phyloP scores from a whole-genome alignment of 2,797 vertebrate genomes.

The Sphenopsis melanotis region DNA sequence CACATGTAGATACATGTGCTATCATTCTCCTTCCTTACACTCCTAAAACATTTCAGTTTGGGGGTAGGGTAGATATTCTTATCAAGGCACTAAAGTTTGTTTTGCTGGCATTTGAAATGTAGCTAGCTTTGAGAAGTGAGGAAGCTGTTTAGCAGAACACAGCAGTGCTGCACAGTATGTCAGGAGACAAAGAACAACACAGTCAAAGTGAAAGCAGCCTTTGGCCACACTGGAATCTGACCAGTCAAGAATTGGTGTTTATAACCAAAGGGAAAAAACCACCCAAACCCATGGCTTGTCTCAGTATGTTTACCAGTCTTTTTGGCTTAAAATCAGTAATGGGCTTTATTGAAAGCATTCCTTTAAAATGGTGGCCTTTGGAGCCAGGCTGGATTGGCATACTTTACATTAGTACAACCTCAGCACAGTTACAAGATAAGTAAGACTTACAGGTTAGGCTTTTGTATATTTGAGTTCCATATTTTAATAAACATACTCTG shows the following conservation, averaged over 20 bases:
- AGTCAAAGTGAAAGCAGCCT: background rate
- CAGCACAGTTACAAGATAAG: background rate
- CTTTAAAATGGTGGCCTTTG: background rate
- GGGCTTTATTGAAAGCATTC: background rate
- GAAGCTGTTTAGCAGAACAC: background rate
- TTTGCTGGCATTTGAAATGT: background rate
- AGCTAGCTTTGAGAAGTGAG: background rate
- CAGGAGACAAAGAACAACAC: background rate
- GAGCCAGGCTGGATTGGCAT: background rate
- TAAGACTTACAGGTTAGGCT: background rate
- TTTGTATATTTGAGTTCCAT: background rate
- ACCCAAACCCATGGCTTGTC: accelerated
- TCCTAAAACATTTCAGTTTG: background rate
- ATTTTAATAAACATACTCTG: background rate
- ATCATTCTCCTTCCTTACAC: background rate
- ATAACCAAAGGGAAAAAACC: background rate
- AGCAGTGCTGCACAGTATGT: background rate
- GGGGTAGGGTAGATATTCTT: background rate
- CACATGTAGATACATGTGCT: background rate
- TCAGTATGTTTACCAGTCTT: background rate
- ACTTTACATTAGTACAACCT: background rate
- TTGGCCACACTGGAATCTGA: background rate
- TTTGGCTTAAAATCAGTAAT: background rate
- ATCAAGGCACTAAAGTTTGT: background rate
- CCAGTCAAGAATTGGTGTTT: background rate